A percentile compares a stretch with the other conserved stretches of the same genome.
These are phyloP conservation scores for Daubentonia madagascariensis DNA, from an alignment of 2,113 vertebrate species.

Conservation along the genomic window DNA sequence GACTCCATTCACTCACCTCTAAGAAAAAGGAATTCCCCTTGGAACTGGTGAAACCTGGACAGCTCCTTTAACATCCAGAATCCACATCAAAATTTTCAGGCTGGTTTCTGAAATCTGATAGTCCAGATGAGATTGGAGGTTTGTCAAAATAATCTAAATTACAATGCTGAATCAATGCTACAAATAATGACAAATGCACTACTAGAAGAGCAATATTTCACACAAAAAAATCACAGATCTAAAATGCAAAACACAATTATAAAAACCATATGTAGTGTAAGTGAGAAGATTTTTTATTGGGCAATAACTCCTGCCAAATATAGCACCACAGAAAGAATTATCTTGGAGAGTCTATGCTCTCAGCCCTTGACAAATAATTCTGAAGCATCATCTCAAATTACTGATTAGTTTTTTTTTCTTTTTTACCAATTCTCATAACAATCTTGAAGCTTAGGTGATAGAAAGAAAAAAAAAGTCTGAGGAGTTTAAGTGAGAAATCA, in stretches of 20 bases:
- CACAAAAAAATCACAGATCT: conserved; percentile 19
- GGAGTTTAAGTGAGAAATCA: not conserved
- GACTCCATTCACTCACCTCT: not conserved
- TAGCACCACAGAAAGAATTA: not conserved
- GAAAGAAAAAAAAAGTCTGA: not conserved
- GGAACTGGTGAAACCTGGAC: not conserved
- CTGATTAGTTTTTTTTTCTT: not conserved
- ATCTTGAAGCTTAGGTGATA: not conserved
- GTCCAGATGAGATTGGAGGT: not conserved
- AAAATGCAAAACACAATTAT: conserved; percentile 42
- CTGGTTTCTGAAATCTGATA: not conserved
- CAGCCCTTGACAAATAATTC: not conserved
- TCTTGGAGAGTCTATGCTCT: not conserved
- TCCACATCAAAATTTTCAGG: not conserved
- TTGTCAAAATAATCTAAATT: not conserved
- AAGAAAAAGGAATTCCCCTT: not conserved
- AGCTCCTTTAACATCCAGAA: not conserved
- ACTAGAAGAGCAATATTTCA: not conserved
- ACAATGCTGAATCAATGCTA: not conserved
- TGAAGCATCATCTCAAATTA: not conserved
- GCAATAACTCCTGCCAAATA: not conserved
- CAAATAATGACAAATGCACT: not conserved
- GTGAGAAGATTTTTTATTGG: conserved; percentile 30
- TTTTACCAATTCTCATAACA: not conserved
- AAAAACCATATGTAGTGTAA: not conserved